Evolutionary conservation across 2,888 invertebrate species (phyloP), one percentile per base, ranked within the genome.

Genomic region (Electrophaes corylata): DNA sequence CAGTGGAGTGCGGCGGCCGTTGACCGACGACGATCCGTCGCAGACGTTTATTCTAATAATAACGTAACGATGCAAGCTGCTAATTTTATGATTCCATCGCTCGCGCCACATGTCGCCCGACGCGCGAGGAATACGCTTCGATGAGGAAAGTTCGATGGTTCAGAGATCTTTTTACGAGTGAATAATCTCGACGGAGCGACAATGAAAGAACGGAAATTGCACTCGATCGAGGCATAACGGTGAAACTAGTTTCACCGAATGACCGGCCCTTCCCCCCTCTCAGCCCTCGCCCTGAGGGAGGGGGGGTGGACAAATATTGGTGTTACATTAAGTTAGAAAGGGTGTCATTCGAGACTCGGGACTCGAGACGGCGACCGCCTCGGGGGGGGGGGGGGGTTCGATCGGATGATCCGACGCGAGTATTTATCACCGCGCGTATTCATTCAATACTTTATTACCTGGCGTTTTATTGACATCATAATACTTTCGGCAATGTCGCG

Each of bases 161-260:
- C 31, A n/a, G 18, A 29, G 41, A 50, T 20, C 20, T 31, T 40
- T 53, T 53, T 51, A 53, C 46, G 46, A 46, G 39, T 46, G 40
- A 40, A 45, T 53, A 31, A 53, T 53, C 46, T 53, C 29, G 19
- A 46, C 46, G 40, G 44, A 44, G 33, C 45, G 40, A 47, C 46
- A 47, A 46, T 53, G 47, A 53, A 47, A 53, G 29, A 16, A 41
- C 31, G 33, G 46, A 45, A 53, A 53, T 46, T 53, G 46, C 53
- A 53, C 41, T 40, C 40, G 53, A 53, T 53, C 46, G 44, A 46
- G 40, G 31, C 40, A 50, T 50, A 53, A 50, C 43, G 33, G 50
- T 50, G 50, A 33, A 50, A 50, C 43, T 50, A 50, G 50, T 43
- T 43, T 31, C 43, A 19, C 40, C 29, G 50, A 50, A 50, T 50